Percentiles rank a stretch among this genome's conserved stretches.
Conservation (phyloP, 1,140 invertebrate genomes). For the Drosophila rhopaloa region DNA sequence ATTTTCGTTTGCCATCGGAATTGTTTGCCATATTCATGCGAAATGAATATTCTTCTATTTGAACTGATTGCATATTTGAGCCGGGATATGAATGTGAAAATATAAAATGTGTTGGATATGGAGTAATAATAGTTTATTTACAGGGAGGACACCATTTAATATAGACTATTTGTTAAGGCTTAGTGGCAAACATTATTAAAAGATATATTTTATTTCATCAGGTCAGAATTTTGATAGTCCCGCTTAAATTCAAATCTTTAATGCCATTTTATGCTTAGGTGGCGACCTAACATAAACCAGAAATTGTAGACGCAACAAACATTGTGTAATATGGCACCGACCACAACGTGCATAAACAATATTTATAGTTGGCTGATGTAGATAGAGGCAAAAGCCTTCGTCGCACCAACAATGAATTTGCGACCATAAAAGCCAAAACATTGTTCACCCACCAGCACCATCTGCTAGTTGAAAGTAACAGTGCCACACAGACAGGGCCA, state of each 20-base stretch:
- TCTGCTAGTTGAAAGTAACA: constrained; percentile 50
- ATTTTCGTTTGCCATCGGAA: constrained; percentile 24
- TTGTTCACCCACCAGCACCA: constrained; percentile 51
- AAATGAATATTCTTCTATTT: constrained; percentile 40
- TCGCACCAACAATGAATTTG: constrained; percentile 71
- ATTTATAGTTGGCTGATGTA: constrained; percentile 63
- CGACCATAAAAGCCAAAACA: constrained; percentile 75
- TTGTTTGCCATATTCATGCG: constrained; percentile 31
- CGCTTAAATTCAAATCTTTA: constrained; percentile 17
- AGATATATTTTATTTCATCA: background rate
- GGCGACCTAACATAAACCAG: constrained; percentile 33
- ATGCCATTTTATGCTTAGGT: constrained; percentile 58
- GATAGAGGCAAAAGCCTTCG: constrained; percentile 21
- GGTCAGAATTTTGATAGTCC: constrained; percentile 5
- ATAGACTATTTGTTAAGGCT: background rate
- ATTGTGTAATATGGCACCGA: constrained; percentile 52
- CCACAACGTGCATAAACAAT: constrained; percentile 63
- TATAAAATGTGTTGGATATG: background rate
- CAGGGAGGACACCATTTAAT: background rate
- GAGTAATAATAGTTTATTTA: background rate
- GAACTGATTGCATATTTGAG: constrained; percentile 43
- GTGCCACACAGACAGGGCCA: constrained; percentile 30
- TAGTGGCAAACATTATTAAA: background rate
- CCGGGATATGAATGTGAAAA: constrained; percentile 8
- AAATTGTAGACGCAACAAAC: constrained; percentile 33